These are phyloP conservation scores for Diplolepis rosae DNA, from an alignment of 2,888 invertebrate species.

Conservation along the genomic window DNA sequence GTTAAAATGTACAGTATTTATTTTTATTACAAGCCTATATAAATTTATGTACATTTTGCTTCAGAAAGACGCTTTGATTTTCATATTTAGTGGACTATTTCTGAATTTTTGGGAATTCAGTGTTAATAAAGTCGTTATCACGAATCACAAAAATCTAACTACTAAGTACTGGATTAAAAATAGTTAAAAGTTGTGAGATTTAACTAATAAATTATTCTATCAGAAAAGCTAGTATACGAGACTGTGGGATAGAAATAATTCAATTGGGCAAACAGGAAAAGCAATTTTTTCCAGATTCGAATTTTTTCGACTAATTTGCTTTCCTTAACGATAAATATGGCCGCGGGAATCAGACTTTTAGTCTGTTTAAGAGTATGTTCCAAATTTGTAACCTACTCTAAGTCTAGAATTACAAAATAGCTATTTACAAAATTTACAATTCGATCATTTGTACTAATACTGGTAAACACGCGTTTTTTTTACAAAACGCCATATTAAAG, in stretches of 20 bases:
- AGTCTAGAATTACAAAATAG: slow-evolving; percentile 39
- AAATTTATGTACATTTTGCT: slow-evolving; percentile 39
- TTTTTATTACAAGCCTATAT: slow-evolving; percentile 31
- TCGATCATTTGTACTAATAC: slow-evolving; percentile 60
- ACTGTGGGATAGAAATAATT: not conserved
- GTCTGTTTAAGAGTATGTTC: slow-evolving; percentile 30
- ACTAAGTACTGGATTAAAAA: slow-evolving; percentile 2
- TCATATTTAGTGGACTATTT: slow-evolving; percentile 18
- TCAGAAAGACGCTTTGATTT: slow-evolving; percentile 24
- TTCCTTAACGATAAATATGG: slow-evolving; percentile 19
- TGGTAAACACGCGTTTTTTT: slow-evolving; percentile 51
- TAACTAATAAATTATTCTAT: not conserved
- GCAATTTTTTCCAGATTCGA: slow-evolving; percentile 14
- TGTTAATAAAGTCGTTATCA: not conserved
- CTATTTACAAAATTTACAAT: slow-evolving; percentile 66
- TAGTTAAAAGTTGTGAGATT: not conserved
- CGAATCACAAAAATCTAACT: slow-evolving; percentile 24
- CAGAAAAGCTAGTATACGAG: not conserved
- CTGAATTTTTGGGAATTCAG: slow-evolving; percentile 15
- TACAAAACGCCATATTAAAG: not conserved
- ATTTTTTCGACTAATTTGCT: slow-evolving; percentile 9
- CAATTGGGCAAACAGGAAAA: not conserved
- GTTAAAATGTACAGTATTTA: slow-evolving; percentile 32
- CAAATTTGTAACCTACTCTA: slow-evolving; percentile 39
- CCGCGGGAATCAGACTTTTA: slow-evolving; percentile 1